Evolutionary conservation across 1,140 invertebrate genomes (phyloP).

Genomic region (Zaprionus africanus): DNA sequence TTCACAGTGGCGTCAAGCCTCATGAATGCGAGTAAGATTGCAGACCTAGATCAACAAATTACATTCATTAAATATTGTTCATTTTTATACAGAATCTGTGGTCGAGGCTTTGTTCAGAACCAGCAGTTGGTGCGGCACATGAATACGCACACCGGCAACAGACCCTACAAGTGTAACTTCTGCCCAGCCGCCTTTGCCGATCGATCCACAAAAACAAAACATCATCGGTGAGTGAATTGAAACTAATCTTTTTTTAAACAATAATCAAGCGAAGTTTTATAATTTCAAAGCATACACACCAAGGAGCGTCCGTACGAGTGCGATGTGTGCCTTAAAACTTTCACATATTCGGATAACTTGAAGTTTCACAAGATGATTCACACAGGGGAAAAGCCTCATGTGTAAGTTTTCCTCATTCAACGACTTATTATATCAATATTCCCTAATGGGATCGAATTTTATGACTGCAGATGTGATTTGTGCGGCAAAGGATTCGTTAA

Average conservation of each 20-base stretch:
- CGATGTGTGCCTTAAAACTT: slow-evolving; percentile 88
- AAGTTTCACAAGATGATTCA: slow-evolving; percentile 86
- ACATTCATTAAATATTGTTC: background rate
- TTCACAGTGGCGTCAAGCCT: slow-evolving; percentile 74
- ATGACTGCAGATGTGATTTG: slow-evolving; percentile 56
- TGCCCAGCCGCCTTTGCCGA: slow-evolving; percentile 89
- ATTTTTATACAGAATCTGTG: slow-evolving; percentile 66
- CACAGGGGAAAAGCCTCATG: slow-evolving; percentile 71
- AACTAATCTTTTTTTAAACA: background rate
- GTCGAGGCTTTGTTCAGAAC: slow-evolving; percentile 73
- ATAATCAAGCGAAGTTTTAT: background rate
- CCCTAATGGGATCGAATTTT: background rate
- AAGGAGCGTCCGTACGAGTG: slow-evolving; percentile 91
- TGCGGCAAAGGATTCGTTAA: slow-evolving; percentile 75
- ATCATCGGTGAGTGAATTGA: slow-evolving; percentile 84
- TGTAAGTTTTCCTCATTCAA: slow-evolving; percentile 38
- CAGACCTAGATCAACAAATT: background rate
- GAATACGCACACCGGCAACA: slow-evolving; percentile 79
- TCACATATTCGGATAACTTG: slow-evolving; percentile 88
- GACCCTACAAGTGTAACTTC: slow-evolving; percentile 89
- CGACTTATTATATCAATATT: background rate
- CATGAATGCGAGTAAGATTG: slow-evolving; percentile 80
- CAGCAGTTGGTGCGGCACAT: slow-evolving; percentile 79
- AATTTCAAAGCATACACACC: slow-evolving; percentile 86
- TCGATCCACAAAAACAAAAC: slow-evolving; percentile 86